phyloP scores from a whole-genome alignment of 2,888 invertebrate genomes.

The Aleiodes alternator region DNA sequence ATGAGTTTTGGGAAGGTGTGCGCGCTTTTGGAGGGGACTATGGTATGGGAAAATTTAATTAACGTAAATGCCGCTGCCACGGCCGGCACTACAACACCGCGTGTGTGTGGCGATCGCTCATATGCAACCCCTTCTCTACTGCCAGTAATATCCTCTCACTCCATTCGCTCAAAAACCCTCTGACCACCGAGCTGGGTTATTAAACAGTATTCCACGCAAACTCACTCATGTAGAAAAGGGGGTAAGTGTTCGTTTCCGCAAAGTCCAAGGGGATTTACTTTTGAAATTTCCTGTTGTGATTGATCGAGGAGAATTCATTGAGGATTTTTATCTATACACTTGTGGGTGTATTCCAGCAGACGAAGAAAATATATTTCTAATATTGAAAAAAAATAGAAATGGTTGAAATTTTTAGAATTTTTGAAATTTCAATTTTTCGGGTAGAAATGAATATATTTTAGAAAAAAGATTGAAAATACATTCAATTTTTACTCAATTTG shows the following conservation, averaged over 20 bases:
- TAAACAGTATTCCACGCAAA: constrained; percentile 64
- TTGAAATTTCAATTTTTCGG: background rate
- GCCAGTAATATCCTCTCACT: constrained; percentile 26
- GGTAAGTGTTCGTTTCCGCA: constrained; percentile 51
- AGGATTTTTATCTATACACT: background rate
- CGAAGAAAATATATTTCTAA: background rate
- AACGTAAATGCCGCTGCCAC: constrained; percentile 75
- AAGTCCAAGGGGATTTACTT: constrained; percentile 1
- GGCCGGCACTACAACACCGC: constrained; percentile 67
- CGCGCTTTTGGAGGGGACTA: constrained; percentile 57
- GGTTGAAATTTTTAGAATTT: too few relatives aligned
- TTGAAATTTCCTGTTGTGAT: constrained; percentile 9
- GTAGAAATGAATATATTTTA: too few relatives aligned
- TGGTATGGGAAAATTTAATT: constrained; percentile 74
- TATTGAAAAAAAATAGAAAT: too few relatives aligned
- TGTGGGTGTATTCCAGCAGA: background rate
- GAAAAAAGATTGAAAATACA: too few relatives aligned
- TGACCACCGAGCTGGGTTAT: constrained; percentile 63
- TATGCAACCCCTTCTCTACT: constrained; percentile 63
- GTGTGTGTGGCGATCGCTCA: constrained; percentile 73
- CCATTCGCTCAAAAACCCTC: constrained; percentile 41
- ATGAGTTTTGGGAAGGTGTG: constrained; percentile 56
- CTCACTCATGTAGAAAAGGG: constrained; percentile 51
- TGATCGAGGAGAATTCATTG: constrained; percentile 26
- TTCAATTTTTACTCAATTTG: too few relatives aligned